Evolutionary conservation across 2,113 vertebrate genomes (phyloP).

Genomic region (Cathartes aura): DNA sequence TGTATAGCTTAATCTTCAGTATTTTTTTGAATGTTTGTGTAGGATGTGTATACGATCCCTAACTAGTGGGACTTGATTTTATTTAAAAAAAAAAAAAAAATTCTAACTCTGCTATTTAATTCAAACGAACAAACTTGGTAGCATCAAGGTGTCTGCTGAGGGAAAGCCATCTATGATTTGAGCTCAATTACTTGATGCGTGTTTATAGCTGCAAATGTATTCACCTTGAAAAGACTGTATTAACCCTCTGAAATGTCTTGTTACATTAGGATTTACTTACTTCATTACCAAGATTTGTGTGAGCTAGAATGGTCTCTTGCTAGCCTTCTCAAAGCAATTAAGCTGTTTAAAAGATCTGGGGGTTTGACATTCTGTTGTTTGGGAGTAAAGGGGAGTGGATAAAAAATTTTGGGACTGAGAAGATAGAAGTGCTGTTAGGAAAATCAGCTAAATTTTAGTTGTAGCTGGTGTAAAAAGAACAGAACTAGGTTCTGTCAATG

Average conservation of each 20-base stretch:
- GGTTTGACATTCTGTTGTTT: not conserved
- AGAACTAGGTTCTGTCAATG: not conserved
- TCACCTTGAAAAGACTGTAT: not conserved
- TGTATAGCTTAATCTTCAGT: not conserved
- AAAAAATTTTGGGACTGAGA: not conserved
- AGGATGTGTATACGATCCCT: not conserved
- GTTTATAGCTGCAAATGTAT: not conserved
- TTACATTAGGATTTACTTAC: not conserved
- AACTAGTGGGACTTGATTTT: not conserved
- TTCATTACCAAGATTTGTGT: not conserved
- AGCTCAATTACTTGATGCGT: not conserved
- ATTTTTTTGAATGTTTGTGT: not conserved
- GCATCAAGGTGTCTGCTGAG: not conserved
- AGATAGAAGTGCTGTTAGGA: not conserved
- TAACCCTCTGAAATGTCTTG: not conserved
- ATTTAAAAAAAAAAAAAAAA: not conserved
- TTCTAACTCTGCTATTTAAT: not conserved
- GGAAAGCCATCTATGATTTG: not conserved
- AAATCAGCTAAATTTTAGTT: not conserved
- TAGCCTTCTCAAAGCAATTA: not conserved
- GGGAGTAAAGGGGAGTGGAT: not conserved
- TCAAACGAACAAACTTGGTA: not conserved
- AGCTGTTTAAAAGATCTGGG: not conserved
- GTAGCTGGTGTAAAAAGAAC: not conserved
- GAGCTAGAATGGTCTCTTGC: not conserved